Conservation (phyloP, 2,888 invertebrate genomes). For the Cartodere bifasciata region DNA sequence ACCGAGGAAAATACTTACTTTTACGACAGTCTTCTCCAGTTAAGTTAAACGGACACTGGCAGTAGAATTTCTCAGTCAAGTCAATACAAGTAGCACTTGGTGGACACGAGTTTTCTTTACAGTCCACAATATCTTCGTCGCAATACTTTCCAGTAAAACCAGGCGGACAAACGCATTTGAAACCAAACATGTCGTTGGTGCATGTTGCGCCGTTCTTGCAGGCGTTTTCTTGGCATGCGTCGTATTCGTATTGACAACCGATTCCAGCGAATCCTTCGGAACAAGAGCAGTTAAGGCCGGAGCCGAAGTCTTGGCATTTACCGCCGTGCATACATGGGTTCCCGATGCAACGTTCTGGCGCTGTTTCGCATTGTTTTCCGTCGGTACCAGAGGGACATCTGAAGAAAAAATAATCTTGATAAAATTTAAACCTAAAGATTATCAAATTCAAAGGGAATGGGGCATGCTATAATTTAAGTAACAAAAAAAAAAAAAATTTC, state of each 20-base stretch:
- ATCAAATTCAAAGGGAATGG: too few relatives aligned
- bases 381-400: slow-evolving; percentile 90
- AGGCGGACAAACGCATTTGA: slow-evolving; percentile 74
- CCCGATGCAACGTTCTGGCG: slow-evolving; percentile 88
- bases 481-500: too few relatives aligned
- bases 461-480: too few relatives aligned
- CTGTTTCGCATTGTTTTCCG: slow-evolving; percentile 93
- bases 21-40: slow-evolving; percentile 95
- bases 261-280: slow-evolving; percentile 65
- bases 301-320: slow-evolving; percentile 90
- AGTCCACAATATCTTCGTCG: slow-evolving; percentile 81
- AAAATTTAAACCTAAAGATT: too few relatives aligned
- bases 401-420: slow-evolving; percentile 19
- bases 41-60: slow-evolving; percentile 92
- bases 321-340: slow-evolving; percentile 94
- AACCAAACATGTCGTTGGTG: slow-evolving; percentile 71
- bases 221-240: slow-evolving; percentile 80
- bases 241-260: slow-evolving; percentile 88
- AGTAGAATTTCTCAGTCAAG: slow-evolving; percentile 80
- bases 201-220: slow-evolving; percentile 92
- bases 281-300: slow-evolving; percentile 88
- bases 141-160: slow-evolving; percentile 71
- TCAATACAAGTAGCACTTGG: slow-evolving; percentile 89
- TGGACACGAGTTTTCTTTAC: slow-evolving; percentile 87
- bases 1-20: slow-evolving; percentile 57